Evolutionary conservation across 1,140 invertebrate species (phyloP).

Genomic region (Heliconius nattereri): DNA sequence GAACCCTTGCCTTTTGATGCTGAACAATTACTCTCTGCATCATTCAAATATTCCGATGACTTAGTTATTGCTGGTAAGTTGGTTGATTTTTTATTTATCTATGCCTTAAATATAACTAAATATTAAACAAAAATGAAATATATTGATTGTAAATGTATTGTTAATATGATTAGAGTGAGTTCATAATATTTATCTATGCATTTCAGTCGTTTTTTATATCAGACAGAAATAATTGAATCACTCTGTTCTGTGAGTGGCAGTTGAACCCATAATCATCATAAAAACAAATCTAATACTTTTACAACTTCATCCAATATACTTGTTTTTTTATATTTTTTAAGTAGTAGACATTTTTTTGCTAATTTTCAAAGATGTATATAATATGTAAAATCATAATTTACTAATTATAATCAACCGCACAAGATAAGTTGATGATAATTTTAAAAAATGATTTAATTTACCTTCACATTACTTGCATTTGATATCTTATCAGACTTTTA

Average conservation of each 20-base stretch:
- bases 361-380: too few relatives aligned
- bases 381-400: background rate
- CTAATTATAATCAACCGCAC: background rate
- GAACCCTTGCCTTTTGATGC: slow-evolving; percentile 93
- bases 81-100: too few relatives aligned
- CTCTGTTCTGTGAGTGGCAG: too few relatives aligned
- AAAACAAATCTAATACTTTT: too few relatives aligned
- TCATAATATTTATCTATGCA: too few relatives aligned
- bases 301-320: too few relatives aligned
- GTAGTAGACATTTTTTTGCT: too few relatives aligned
- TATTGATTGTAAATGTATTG: background rate
- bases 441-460: background rate
- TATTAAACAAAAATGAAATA: background rate
- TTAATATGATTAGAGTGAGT: background rate
- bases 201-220: too few relatives aligned
- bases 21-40: slow-evolving; percentile 91
- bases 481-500: slow-evolving; percentile 4
- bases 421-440: slow-evolving; percentile 3
- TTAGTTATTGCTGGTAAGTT: slow-evolving; percentile 90
- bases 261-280: too few relatives aligned
- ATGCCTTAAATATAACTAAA: too few relatives aligned
- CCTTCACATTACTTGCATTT: background rate
- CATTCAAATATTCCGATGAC: slow-evolving; percentile 92
- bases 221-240: too few relatives aligned
- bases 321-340: too few relatives aligned